Percentiles rank a stretch among this genome's conserved stretches.
Conservation (phyloP, 2,113 vertebrate species). For the Brevimyrus niger region DNA sequence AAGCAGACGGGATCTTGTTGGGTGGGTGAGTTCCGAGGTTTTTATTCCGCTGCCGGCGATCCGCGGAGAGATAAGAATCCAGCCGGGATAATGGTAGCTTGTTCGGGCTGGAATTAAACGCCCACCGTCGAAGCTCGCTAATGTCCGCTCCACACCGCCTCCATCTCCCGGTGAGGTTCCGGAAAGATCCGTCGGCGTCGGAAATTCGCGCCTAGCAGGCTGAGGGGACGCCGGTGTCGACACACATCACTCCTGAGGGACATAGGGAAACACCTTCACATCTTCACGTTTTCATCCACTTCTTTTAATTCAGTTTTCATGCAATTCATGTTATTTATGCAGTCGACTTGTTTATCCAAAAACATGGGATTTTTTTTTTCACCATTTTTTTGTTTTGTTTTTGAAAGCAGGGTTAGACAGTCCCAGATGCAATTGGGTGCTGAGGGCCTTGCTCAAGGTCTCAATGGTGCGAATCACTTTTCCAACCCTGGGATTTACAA, state of each 20-base stretch:
- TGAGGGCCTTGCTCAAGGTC: background rate
- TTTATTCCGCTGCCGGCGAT: constrained; percentile 1
- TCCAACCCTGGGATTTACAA: background rate
- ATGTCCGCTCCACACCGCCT: background rate
- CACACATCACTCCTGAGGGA: background rate
- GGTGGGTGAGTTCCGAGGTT: background rate
- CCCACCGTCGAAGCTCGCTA: constrained; percentile 13
- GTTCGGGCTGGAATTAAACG: constrained; percentile 26
- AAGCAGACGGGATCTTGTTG: constrained; percentile 1
- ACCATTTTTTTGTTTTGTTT: too few species aligned
- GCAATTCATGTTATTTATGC: background rate
- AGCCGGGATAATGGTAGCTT: constrained; percentile 8
- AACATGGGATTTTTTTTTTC: background rate
- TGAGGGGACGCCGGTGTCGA: background rate
- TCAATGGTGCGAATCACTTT: background rate
- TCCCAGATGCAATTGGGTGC: background rate
- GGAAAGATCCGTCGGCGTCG: background rate
- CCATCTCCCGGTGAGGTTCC: background rate
- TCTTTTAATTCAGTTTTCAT: background rate
- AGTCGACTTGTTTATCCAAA: background rate
- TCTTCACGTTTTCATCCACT: background rate
- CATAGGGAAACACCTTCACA: too few species aligned
- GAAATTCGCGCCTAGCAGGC: background rate
- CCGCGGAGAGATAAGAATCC: background rate
- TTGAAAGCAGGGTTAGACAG: background rate